Base-by-base conservation (phyloP, 2,113 vertebrate genomes). In the Cygnus atratus region DNA sequence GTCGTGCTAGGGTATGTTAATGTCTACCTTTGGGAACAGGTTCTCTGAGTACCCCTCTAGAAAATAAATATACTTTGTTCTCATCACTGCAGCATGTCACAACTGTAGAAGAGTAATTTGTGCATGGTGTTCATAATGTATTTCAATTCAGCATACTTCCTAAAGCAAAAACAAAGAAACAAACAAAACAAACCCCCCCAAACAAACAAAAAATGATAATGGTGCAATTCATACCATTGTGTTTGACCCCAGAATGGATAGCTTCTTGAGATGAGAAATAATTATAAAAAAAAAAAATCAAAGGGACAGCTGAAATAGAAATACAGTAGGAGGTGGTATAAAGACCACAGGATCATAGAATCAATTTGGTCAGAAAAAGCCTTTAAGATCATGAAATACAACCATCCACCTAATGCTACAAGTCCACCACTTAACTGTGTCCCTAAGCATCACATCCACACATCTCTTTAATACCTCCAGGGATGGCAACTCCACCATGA, bases 1-100 rank as follows among this genome's bases (percentile, higher is more conserved):
- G 10, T 33, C 6, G 15, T 33, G 20, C 9, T 22, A 46, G 29
- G 19, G 13, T 68, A 33, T 35, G 44, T 29, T 17, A 52, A 14
- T 26, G 39, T 3, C 6, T 1, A 1, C 10, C 24, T 41, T 66
- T 21, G 35, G 25, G 13, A 28, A 18, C 35, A 43, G 9, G 4
- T 87, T 87, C 33, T 87, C 35, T 10, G 13, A 37, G 16, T 11
- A 46, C n/a, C 9, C 13, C n/a, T 35, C 19, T 39, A 12, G 35
- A 82, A 48, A 17, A 71, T 29, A 7, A 43, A 62, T 52, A 62
- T 16, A 6, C 50, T 10, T 62, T 26, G 39, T 63, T 62, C n/a
- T n/a, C 20, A 55, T 11, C 31, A 14, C 35, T 41, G 5, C 39
- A 61, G 21, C 25, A n/a, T 46, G 14, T 54, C 44, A 25, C 33